phyloP scores from a whole-genome alignment of 2,888 invertebrate genomes.

The Aromia moschata region DNA sequence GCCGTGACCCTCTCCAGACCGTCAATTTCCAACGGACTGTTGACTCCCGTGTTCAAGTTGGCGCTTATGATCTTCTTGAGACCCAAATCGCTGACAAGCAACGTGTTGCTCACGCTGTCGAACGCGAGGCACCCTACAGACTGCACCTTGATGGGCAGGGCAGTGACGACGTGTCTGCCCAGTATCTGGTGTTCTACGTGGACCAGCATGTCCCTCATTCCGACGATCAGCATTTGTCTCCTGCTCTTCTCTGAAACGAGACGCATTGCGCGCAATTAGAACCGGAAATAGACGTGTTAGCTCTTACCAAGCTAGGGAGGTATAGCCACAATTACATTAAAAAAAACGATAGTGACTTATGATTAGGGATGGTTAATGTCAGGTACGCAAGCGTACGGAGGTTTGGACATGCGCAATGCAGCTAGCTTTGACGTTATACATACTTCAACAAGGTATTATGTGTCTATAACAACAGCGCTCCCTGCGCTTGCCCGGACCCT shows the following conservation, averaged over 20 bases:
- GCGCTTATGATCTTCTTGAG: constrained; percentile 63
- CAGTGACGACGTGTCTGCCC: constrained; percentile 70
- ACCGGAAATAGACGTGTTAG: too few relatives aligned
- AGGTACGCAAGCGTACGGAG: too few relatives aligned
- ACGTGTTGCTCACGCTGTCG: constrained; percentile 67
- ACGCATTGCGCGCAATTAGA: too few relatives aligned
- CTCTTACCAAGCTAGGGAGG: too few relatives aligned
- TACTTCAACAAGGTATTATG: too few relatives aligned
- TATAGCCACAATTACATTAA: too few relatives aligned
- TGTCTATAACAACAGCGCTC: too few relatives aligned
- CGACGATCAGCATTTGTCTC: constrained; percentile 68
- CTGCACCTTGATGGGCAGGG: constrained; percentile 58
- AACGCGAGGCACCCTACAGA: constrained; percentile 75
- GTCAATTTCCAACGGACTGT: constrained; percentile 56
- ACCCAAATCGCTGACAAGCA: constrained; percentile 66
- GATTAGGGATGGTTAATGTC: too few relatives aligned
- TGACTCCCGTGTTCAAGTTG: constrained; percentile 53
- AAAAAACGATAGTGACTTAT: too few relatives aligned
- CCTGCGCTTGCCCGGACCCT: too few relatives aligned
- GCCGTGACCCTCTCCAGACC: constrained; percentile 66
- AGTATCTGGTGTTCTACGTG: constrained; percentile 73
- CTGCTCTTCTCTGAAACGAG: constrained; percentile 60
- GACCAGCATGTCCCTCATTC: constrained; percentile 67
- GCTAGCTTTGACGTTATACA: too few relatives aligned
- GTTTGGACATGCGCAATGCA: too few relatives aligned